These are phyloP conservation scores for Orthonyx spaldingii DNA, from an alignment of 2,113 vertebrate species.

Conservation along the genomic window DNA sequence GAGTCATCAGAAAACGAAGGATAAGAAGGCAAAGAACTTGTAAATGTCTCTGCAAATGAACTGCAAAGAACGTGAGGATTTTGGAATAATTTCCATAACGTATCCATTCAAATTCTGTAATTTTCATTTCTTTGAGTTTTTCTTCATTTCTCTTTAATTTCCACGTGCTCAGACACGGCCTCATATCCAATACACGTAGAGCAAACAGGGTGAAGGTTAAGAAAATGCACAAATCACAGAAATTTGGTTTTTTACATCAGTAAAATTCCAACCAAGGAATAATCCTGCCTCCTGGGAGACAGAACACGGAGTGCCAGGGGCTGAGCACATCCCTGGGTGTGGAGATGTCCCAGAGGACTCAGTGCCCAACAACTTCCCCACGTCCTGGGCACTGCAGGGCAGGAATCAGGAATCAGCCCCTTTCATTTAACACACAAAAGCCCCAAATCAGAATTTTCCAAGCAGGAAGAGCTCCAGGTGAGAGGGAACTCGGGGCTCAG, in stretches of 20 bases:
- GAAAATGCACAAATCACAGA: neutral
- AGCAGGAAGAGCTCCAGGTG: neutral
- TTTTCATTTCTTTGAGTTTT: neutral
- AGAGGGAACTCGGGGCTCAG: neutral
- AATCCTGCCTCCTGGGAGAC: neutral
- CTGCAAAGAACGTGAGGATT: neutral
- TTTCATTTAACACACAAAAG: neutral
- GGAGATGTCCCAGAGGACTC: neutral
- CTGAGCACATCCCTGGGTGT: neutral
- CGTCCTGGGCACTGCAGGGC: neutral
- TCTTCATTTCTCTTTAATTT: neutral
- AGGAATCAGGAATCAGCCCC: neutral
- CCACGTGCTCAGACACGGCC: neutral
- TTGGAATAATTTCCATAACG: neutral
- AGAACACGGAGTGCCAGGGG: neutral
- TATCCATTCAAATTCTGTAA: neutral
- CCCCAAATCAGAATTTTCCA: neutral
- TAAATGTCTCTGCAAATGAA: neutral
- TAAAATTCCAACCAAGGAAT: neutral
- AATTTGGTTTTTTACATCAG: neutral
- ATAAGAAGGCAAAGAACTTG: neutral
- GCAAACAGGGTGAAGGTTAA: neutral
- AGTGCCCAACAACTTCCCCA: neutral
- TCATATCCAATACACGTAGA: accelerated
- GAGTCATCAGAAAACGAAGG: neutral